phyloP scores from a whole-genome alignment of 2,888 invertebrate genomes.

The Lasioglossum figueresi region DNA sequence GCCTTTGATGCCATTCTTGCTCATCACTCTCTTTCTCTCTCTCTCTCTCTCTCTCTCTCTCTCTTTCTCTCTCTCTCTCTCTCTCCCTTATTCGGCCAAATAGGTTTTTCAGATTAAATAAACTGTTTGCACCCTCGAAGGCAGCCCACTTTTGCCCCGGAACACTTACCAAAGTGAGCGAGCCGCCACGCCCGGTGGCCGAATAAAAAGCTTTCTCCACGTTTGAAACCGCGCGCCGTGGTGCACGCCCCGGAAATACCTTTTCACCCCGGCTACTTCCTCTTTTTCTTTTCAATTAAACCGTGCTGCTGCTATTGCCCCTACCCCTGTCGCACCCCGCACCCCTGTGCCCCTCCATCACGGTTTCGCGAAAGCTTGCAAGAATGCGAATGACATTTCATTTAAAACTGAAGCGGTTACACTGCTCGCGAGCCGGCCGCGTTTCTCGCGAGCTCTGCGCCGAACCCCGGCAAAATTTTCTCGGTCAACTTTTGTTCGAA shows the following conservation, averaged over 20 bases:
- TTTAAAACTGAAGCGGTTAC: background rate
- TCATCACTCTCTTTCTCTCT: constrained; percentile 54
- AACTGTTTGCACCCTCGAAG: constrained; percentile 66
- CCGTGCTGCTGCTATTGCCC: background rate
- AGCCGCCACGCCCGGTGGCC: constrained; percentile 18
- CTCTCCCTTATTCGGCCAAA: constrained; percentile 53
- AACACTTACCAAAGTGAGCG: constrained; percentile 50
- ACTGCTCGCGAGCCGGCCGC: background rate
- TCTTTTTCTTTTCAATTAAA: constrained; percentile 17
- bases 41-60: constrained; percentile 34
- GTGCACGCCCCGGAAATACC: constrained; percentile 36
- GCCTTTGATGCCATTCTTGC: constrained; percentile 65
- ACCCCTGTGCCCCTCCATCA: too few species aligned
- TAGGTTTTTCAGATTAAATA: constrained; percentile 66
- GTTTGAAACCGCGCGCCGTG: constrained; percentile 27
- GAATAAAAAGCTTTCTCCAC: constrained; percentile 38
- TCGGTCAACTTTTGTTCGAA: too few species aligned
- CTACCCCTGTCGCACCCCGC: background rate
- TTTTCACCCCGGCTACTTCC: constrained; percentile 3
- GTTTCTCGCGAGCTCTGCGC: background rate
- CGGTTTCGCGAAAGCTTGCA: background rate
- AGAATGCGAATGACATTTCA: constrained; percentile 11
- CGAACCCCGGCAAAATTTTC: background rate
- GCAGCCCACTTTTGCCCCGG: constrained; percentile 45
- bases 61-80: constrained; percentile 37